A percentile compares a stretch with the other conserved stretches of the same genome.
Conservation (phyloP, 2,113 vertebrate genomes). For the Siniperca knerii region DNA sequence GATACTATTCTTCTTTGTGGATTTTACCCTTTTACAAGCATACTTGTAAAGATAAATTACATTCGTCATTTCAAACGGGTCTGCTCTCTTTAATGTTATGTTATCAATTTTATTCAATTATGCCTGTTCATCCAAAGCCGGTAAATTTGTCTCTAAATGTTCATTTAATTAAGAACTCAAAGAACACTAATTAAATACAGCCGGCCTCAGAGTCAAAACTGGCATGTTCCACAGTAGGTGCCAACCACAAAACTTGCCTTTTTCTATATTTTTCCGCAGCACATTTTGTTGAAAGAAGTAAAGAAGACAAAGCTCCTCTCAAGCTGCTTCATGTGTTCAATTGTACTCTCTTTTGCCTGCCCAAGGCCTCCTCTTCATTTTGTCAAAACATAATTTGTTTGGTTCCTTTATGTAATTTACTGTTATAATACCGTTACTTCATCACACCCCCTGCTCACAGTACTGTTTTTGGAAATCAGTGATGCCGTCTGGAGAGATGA, state of each 20-base stretch:
- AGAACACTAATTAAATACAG: constrained; percentile 70
- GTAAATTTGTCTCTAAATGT: constrained; percentile 60
- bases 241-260: constrained; percentile 20
- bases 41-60: constrained; percentile 49
- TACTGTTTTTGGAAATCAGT: constrained; percentile 60
- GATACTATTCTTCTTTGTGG: constrained; percentile 1
- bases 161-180: constrained; percentile 75
- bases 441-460: constrained; percentile 42
- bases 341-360: constrained; percentile 40
- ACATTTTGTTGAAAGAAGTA: constrained; percentile 43
- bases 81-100: constrained; percentile 37
- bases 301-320: constrained; percentile 47
- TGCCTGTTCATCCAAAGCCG: constrained; percentile 53
- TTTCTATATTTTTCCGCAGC: not conserved
- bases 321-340: constrained; percentile 59
- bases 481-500: constrained; percentile 58
- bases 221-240: constrained; percentile 52
- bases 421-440: constrained; percentile 62
- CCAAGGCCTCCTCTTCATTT: constrained; percentile 58
- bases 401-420: constrained; percentile 64
- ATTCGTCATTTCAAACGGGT: constrained; percentile 53
- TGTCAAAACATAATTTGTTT: constrained; percentile 67
- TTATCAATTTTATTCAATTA: constrained; percentile 59
- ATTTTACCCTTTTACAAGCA: constrained; percentile 23
- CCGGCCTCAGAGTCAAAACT: constrained; percentile 46